Conservation (phyloP, 2,797 vertebrate genomes). For the Miichthys miiuy region DNA sequence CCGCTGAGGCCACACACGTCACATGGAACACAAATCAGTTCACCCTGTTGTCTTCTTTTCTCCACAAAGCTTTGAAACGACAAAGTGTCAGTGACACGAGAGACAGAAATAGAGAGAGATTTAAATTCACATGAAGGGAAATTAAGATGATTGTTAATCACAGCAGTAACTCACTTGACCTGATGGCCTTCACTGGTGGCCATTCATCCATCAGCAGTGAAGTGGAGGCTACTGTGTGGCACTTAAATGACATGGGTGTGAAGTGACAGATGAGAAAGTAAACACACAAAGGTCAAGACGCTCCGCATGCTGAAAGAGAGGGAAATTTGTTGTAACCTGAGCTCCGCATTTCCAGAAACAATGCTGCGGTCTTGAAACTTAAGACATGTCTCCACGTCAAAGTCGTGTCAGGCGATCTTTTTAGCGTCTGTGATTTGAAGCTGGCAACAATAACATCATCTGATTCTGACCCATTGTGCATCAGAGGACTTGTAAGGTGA, state of each 20-base stretch:
- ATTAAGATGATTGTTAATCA: neutral
- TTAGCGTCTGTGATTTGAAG: neutral
- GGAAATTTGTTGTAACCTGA: conserved; percentile 63
- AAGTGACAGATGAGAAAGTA: conserved; percentile 71
- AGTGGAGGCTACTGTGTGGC: conserved; percentile 63
- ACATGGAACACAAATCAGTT: conserved; percentile 31
- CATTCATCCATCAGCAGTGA: conserved; percentile 32
- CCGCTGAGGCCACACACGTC: conserved; percentile 36
- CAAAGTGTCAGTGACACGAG: conserved; percentile 31
- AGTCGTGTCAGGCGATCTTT: neutral
- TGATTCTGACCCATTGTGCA: neutral
- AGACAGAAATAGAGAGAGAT: conserved; percentile 4
- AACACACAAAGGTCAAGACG: conserved; percentile 65
- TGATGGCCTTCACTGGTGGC: conserved; percentile 15
- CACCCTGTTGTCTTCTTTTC: neutral
- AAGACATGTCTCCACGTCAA: conserved; percentile 49
- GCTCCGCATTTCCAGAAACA: conserved; percentile 42
- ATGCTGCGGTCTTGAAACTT: conserved; percentile 31
- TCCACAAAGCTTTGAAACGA: conserved; percentile 13
- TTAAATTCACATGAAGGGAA: neutral
- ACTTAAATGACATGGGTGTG: conserved; percentile 69
- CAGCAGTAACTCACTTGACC: conserved; percentile 7
- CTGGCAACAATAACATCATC: conserved; percentile 19
- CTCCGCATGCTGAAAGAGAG: conserved; percentile 51
- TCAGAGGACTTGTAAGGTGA: neutral